Conservation (phyloP, 1,140 invertebrate species). For the Drosophila lacteicornis region DNA sequence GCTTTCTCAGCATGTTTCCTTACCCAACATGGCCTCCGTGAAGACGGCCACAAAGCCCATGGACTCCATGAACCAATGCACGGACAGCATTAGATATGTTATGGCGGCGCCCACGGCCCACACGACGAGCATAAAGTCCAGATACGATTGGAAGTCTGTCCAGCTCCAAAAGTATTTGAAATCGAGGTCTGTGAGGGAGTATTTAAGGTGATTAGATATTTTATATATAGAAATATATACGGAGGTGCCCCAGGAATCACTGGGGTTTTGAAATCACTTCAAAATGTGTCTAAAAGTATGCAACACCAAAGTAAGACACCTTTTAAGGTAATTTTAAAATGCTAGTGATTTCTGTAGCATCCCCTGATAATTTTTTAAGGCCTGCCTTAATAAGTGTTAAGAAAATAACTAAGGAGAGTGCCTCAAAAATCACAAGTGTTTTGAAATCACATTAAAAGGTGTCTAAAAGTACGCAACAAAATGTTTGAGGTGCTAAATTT, state of each 20-base stretch:
- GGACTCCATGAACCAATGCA: constrained; percentile 93
- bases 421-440: no score
- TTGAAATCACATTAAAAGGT: no score
- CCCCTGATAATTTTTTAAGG: no score
- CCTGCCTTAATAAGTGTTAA: no score
- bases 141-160: constrained; percentile 98
- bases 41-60: constrained; percentile 97
- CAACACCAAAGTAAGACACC: no score
- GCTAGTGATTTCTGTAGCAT: no score
- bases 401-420: no score
- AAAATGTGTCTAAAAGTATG: neutral
- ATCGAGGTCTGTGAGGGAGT: constrained; percentile 91
- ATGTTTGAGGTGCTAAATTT: no score
- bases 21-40: constrained; percentile 97
- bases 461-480: no score
- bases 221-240: neutral
- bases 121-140: constrained; percentile 96
- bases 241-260: neutral
- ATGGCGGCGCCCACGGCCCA: constrained; percentile 92
- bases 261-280: neutral
- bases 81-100: constrained; percentile 94
- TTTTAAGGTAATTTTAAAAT: no score
- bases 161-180: constrained; percentile 98
- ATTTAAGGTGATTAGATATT: neutral
- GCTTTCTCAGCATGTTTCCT: neutral